Base-by-base conservation (phyloP, 2,113 vertebrate species). In the Alethe castanea region DNA sequence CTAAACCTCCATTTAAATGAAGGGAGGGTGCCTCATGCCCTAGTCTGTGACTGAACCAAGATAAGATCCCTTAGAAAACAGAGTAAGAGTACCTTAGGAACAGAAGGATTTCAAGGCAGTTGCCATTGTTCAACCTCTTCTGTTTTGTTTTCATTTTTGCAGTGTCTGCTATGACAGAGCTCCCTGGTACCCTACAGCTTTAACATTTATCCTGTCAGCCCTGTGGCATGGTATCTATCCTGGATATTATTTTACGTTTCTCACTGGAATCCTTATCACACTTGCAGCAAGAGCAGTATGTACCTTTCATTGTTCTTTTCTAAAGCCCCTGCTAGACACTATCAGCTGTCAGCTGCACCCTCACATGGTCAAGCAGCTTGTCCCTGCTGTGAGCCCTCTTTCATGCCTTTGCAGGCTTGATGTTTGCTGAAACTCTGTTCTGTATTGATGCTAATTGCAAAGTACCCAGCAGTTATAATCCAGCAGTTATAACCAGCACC, bases 191-290 rank as follows among this genome's bases (percentile, higher is more conserved):
- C 98, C 97, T 38, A 98, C 98, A 3, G 98, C 97, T 36, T 92
- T 99, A 94, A 99, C 99, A 6, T 99, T 99, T 79, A 38, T 99
- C 94, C 97, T 99, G 71, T 99, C 99, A 1, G 99, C 99, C 35
- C 78, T 99, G 88, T 99, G 99, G 99, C 99, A 99, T 33, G 99
- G 99, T 26, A 98, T 99, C 96, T 99, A 99, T 96, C 99, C 99
- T 26, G 99, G 99, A 87, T 99, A 99, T 97, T 99, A 99, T 95
- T 99, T 99, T 91, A 99, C 99, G 14, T 99, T 99, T 97, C 95
- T 99, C 97, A 99, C 99, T 70, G 99, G 98, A 95, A 98, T 99
- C 96, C 98, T 99, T 52, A 97, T 99, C 97, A 99, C 98, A 12
- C 86, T 98, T 8, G 98, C 99, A 74, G 98, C 99, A 88, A 98